phyloP scores from a whole-genome alignment of 2,797 vertebrate genomes.

The Lepus oiostolus region DNA sequence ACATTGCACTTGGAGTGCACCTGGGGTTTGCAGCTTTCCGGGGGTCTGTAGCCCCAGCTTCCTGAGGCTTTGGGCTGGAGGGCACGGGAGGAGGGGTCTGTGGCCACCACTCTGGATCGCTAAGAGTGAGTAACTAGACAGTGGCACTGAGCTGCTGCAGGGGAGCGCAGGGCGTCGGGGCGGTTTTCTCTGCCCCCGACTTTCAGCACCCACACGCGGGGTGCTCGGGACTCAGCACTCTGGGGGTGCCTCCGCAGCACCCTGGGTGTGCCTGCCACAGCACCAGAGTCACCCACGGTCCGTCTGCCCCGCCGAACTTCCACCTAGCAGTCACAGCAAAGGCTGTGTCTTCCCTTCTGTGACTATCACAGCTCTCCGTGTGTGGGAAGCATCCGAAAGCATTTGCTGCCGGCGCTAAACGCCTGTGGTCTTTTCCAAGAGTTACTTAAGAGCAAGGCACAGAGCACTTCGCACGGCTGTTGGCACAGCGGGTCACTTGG shows the following conservation, averaged over 20 bases:
- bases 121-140: background rate
- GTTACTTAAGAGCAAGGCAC: background rate
- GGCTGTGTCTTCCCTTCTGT: fast-evolving
- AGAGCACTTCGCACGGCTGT: fast-evolving
- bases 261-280: fast-evolving
- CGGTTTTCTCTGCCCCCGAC: background rate
- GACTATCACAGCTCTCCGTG: background rate
- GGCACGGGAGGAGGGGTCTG: background rate
- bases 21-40: fast-evolving
- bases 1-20: background rate
- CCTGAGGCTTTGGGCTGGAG: background rate
- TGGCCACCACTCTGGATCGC: background rate
- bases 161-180: background rate
- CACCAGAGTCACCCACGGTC: fast-evolving
- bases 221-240: fast-evolving
- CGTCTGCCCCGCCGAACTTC: background rate
- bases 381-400: background rate
- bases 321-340: background rate
- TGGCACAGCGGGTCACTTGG: fast-evolving
- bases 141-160: background rate
- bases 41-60: fast-evolving
- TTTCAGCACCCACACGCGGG: background rate
- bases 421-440: background rate
- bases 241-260: no score
- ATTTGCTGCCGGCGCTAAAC: fast-evolving